Base-by-base conservation (phyloP, 2,797 vertebrate genomes). In the Anguilla obscura region DNA sequence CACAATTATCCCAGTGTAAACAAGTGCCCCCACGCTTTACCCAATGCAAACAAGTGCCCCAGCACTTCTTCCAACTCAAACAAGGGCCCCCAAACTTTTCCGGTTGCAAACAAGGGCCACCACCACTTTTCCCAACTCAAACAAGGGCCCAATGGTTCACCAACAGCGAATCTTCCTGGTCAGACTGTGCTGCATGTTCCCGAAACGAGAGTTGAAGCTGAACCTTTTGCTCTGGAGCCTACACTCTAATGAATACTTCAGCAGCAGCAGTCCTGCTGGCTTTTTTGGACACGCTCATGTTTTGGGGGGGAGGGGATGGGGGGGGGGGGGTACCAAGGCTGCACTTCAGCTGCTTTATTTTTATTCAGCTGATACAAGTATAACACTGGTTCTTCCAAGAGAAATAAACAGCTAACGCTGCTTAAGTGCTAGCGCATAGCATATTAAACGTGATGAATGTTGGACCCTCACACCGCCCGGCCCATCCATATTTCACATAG, bases 321-420 rank as follows among this genome's bases (percentile, higher is more conserved):
- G 40, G 36, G n/a, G 76, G 40, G 40, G 76, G 76, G 18, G 76
- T 18, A 80, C 40, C 76, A 80, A 33, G 79, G 40, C 79, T 82
- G 79, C 79, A 21, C 45, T 82, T 21, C 21, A 24, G 14, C 18
- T 24, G 79, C 24, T 82, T n/a, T 82, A 50, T 82, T 82, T 82
- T 50, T 50, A 82, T 82, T 82, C 79, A 12, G 79, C 79, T 82
- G 45, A 82, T 80, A 82, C 21, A 82, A 50, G 79, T 50, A 82
- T 50, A 82, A 50, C 79, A 50, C 21, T 1, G 45, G 0, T 18
- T 21, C 40, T 14, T 82, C 45, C 45, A 82, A 82, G 74, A 79
- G 74, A 79, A 79, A 79, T 24, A 80, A 45, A 80, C 76, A 80
- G 12, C 33, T 8, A 24, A 82, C 21, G 79, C 27, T 50, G 18